Percentiles rank a stretch among this genome's conserved stretches.
Conservation (phyloP, 2,888 invertebrate genomes). For the Lasioglossum zephyrum region DNA sequence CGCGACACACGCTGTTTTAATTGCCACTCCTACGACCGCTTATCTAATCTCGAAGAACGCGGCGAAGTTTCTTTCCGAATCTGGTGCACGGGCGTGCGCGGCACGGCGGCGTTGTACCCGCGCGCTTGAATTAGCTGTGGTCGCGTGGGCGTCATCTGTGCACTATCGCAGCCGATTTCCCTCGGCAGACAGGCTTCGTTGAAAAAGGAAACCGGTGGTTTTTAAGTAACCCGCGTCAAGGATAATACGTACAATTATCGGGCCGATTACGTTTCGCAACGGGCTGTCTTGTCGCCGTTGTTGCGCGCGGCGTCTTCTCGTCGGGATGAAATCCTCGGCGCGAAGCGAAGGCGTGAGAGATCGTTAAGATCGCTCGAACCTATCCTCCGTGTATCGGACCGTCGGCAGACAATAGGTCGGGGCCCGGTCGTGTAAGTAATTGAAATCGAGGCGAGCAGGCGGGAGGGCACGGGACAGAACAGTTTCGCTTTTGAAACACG, state of each 20-base stretch:
- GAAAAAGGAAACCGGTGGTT: conserved; percentile 11
- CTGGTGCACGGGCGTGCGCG: conserved; percentile 28
- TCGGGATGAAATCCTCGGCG: conserved; percentile 27
- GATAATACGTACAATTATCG: conserved; percentile 28
- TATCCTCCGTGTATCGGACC: conserved; percentile 23
- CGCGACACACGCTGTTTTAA: conserved; percentile 35
- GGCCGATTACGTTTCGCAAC: conserved; percentile 31
- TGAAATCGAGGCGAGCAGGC: conserved; percentile 30
- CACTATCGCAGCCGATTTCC: conserved; percentile 18
- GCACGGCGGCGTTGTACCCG: conserved; percentile 10
- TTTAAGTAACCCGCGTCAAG: neutral
- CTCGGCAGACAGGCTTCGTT: neutral
- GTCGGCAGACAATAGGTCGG: conserved; percentile 48
- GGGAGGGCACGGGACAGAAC: conserved; percentile 35
- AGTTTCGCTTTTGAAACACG: conserved; percentile 58
- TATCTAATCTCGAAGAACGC: conserved; percentile 68
- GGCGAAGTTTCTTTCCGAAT: conserved; percentile 42
- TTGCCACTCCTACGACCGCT: conserved; percentile 63
- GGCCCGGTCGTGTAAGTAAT: conserved; percentile 31
- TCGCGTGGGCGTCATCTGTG: conserved; percentile 22
- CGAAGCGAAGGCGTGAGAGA: conserved; percentile 49
- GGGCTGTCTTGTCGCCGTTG: neutral
- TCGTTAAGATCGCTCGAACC: conserved; percentile 34
- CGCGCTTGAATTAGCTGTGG: neutral
- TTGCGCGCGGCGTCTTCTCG: neutral